These are phyloP conservation scores for Lampris megalopsis DNA, from an alignment of 2,113 vertebrate genomes.

Conservation along the genomic window DNA sequence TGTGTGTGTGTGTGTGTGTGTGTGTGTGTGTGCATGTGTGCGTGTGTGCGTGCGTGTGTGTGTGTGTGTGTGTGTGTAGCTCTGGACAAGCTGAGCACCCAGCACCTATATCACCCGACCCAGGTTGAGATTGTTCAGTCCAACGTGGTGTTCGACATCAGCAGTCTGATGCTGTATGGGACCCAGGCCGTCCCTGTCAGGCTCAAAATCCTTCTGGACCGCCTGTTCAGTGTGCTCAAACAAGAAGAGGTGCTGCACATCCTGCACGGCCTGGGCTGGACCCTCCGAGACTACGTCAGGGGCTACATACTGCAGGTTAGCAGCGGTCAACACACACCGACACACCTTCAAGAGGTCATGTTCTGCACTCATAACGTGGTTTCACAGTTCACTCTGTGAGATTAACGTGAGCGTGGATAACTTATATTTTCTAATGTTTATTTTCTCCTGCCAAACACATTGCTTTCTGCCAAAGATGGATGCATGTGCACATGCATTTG, in stretches of 20 bases:
- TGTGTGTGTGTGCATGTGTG: slow-evolving; percentile 13
- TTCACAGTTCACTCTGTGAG: no score
- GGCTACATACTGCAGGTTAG: slow-evolving; percentile 96
- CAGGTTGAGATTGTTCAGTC: slow-evolving; percentile 99
- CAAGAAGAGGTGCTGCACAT: slow-evolving; percentile 97
- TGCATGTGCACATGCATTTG: background rate
- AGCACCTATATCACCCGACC: slow-evolving; percentile 90
- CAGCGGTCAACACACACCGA: slow-evolving; percentile 27
- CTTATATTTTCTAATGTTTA: no score
- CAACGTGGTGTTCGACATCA: slow-evolving; percentile 98
- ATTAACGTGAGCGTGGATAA: no score
- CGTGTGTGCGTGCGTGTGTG: slow-evolving; percentile 2
- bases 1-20: background rate
- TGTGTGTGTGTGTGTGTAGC: slow-evolving; percentile 77
- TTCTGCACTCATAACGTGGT: background rate
- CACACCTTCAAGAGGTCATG: slow-evolving; percentile 12
- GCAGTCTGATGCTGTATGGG: slow-evolving; percentile 98
- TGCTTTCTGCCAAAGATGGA: no score
- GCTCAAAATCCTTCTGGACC: slow-evolving; percentile 97
- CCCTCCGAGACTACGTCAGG: slow-evolving; percentile 95
- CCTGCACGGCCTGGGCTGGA: slow-evolving; percentile 97
- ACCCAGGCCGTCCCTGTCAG: slow-evolving; percentile 96
- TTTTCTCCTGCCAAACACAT: no score
- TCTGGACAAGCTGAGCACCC: slow-evolving; percentile 95
- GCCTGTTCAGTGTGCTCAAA: slow-evolving; percentile 98